Base-by-base conservation (phyloP, 92 coral and sea anemone genomes). In the Heteractis magnifica region DNA sequence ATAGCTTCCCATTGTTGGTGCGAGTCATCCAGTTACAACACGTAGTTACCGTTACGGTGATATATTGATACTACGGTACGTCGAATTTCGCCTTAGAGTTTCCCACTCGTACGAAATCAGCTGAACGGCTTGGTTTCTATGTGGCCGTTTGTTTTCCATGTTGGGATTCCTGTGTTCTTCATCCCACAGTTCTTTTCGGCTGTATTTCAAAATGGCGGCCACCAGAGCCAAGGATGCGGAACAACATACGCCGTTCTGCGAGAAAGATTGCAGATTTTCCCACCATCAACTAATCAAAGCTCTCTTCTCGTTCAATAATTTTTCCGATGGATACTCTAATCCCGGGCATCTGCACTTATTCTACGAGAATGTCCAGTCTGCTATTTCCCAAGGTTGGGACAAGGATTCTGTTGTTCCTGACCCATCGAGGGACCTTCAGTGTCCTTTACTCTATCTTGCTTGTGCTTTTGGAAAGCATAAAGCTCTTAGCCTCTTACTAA, bases 401-500 rank as follows among this genome's bases (percentile, higher is more conserved):
- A 86, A 88, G 4, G 87, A 91, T 55, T 83, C 86, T 71, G 77
- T 60, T 49, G 90, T 91, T 1, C 94, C 94, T 49, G 94, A 91
- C 62, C 65, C 80, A 56, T 77, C 75, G 19, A 81, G 76, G 26
- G 86, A 89, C 11, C 79, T 91, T 62, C 87, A 86, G 58, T 79
- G 84, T 21, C 94, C 94, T 6, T 52, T 91, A 51, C 58, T 89
- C 1, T 91, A 89, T 49, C 81, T 91, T 51, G 91, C 94, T 12
- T 90, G 92, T 78, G 94, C 94, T 80, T 91, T 91, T 77, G 94
- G 94, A 50, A 91, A 86, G 70, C 92, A 86, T 65, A 87, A 88
- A 84, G 89, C 91, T 49, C 81, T 91, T 51, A 86, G 85, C 74
- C 83, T 87, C 18, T 80, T 91, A 9, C 64, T 91, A 21, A 89